phyloP scores from a whole-genome alignment of 2,797 vertebrate species.

The Synanceia verrucosa region DNA sequence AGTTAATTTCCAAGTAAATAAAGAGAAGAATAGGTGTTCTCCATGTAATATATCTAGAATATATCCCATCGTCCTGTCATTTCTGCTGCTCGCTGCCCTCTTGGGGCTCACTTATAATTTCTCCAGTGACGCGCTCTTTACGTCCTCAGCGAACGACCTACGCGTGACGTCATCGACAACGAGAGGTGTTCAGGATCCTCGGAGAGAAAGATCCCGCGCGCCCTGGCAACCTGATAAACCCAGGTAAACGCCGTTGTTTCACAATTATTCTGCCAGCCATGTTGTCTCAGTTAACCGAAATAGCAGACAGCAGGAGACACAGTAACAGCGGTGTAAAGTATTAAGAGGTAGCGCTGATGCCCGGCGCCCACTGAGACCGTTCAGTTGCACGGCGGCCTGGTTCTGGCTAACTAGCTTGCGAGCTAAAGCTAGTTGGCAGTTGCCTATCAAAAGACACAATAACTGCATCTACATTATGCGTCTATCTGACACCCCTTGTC shows the following conservation, averaged over 20 bases:
- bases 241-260: slow-evolving; percentile 83
- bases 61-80: too few species aligned
- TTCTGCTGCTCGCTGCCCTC: too few species aligned
- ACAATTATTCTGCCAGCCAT: slow-evolving; percentile 51
- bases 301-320: slow-evolving; percentile 35
- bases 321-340: slow-evolving; percentile 31
- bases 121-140: slow-evolving; percentile 57
- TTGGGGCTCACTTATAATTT: too few species aligned
- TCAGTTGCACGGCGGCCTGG: slow-evolving; percentile 77
- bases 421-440: slow-evolving; percentile 76
- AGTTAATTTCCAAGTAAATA: background rate
- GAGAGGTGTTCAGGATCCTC: slow-evolving; percentile 88
- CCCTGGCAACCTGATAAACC: slow-evolving; percentile 83
- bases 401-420: slow-evolving; percentile 71
- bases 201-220: slow-evolving; percentile 88
- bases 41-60: too few species aligned
- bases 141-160: slow-evolving; percentile 71
- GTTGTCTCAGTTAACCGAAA: slow-evolving; percentile 45
- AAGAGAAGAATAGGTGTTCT: too few species aligned
- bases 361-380: slow-evolving; percentile 71
- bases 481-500: slow-evolving; percentile 37
- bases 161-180: slow-evolving; percentile 84
- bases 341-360: slow-evolving; percentile 50
- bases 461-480: slow-evolving; percentile 55
- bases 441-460: slow-evolving; percentile 76